Evolutionary conservation across 2,888 invertebrate genomes (phyloP).

Genomic region (Harpalus rubripes): DNA sequence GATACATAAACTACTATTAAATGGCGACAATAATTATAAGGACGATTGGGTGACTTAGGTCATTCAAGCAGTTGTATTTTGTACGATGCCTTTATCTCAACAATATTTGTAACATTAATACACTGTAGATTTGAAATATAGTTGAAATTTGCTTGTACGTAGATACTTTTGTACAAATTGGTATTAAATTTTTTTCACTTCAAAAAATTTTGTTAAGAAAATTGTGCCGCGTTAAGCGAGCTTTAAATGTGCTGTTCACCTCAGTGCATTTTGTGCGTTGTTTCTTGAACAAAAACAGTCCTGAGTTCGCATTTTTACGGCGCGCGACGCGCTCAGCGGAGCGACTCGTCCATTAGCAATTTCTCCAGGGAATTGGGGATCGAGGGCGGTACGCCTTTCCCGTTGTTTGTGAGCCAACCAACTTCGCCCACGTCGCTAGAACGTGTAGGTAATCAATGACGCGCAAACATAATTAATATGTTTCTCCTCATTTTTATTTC

Average conservation of each 20-base stretch:
- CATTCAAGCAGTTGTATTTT: no score
- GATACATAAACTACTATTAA: no score
- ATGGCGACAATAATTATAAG: no score
- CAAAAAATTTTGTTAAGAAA: background rate
- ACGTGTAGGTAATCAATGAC: slow-evolving; percentile 54
- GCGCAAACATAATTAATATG: slow-evolving; percentile 52
- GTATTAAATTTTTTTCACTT: background rate
- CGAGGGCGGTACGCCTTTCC: background rate
- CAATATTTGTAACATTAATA: no score
- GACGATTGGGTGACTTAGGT: no score
- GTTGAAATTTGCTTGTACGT: no score
- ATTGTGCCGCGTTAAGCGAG: background rate
- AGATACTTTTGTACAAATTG: background rate
- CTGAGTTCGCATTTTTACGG: slow-evolving; percentile 37
- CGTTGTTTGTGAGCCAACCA: background rate
- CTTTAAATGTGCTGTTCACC: slow-evolving; percentile 5
- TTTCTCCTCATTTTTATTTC: slow-evolving; percentile 26
- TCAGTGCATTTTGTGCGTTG: slow-evolving; percentile 30
- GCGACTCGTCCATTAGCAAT: slow-evolving; percentile 55
- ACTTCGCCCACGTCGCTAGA: slow-evolving; percentile 12
- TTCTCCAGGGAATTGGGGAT: slow-evolving; percentile 50
- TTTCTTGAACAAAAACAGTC: slow-evolving; percentile 45
- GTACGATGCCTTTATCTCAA: no score
- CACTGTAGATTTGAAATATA: no score
- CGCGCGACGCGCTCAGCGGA: slow-evolving; percentile 19